Evolutionary conservation across 2,797 vertebrate genomes (phyloP), one percentile per base, ranked within the genome.

Genomic region (Mormyrops boulengeri): DNA sequence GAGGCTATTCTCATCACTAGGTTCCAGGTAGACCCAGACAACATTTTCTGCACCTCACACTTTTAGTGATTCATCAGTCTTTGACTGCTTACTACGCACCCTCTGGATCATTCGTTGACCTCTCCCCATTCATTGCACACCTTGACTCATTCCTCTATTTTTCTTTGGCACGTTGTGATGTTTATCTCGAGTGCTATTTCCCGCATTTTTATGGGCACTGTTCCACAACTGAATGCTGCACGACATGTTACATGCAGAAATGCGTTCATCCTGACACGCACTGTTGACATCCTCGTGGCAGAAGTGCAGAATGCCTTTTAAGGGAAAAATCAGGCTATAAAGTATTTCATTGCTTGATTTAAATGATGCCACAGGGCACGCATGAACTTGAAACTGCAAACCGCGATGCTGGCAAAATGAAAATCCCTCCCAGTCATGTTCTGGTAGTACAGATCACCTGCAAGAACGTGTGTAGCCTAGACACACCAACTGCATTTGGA

Each of bases 21-120:
- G 94, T 96, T 96, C 94, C 95, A 96, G 94, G 94, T 96, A 96
- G 95, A 96, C 95, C 93, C 95, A 96, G 96, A 95, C 95, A 95
- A 96, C 94, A 34, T 17, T 47, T 69, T 53, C 66, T 55, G 66
- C 66, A 38, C 30, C 30, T 73, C 11, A 22, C 57, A 22, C n/a
- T 17, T 62, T 26, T 62, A 62, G 57, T 69, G 66, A 14, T 41
- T 17, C 14, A 6, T 73, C 69, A 77, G 34, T 73, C 69, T 17
- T 53, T 41, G 12, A 38, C 34, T 38, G 34, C 9, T 73, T 38
- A 26, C 49, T 53, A 7, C 5, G 19, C 82, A 17, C 38, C 30
- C 38, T 44, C 38, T 26, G 80, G 17, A 4, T 50, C n/a, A 47
- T 52, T 52, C 7, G 19, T 22, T 17, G 7, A 5, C 12, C n/a